Conservation (phyloP, 1,140 invertebrate genomes). For the Cotesia glomerata region DNA sequence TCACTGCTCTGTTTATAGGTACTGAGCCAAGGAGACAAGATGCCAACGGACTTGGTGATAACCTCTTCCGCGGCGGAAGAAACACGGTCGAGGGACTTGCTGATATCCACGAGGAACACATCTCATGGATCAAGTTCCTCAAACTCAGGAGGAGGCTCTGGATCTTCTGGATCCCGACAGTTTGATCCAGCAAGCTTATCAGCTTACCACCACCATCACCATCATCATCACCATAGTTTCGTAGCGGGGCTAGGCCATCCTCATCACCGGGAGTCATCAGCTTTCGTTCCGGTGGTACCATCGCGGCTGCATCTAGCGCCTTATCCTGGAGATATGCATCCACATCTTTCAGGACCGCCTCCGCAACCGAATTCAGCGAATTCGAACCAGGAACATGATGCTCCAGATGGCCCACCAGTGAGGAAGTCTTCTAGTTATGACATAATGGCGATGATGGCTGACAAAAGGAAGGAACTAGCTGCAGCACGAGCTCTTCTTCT, state of each 20-base stretch:
- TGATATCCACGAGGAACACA: constrained; percentile 38
- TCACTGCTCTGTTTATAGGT: constrained; percentile 25
- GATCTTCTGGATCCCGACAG: constrained; percentile 48
- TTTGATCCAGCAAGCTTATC: constrained; percentile 65
- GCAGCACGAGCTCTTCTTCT: constrained; percentile 53
- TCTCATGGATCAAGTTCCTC: constrained; percentile 51
- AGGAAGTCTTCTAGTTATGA: constrained; percentile 72
- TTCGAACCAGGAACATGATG: constrained; percentile 65
- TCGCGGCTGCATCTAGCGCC: constrained; percentile 73
- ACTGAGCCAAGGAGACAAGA: constrained; percentile 34
- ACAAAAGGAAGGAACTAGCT: constrained; percentile 81
- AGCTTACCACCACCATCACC: constrained; percentile 69
- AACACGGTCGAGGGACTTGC: constrained; percentile 38
- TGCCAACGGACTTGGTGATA: constrained; percentile 61
- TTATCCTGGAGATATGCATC: constrained; percentile 72
- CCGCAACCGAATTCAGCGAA: constrained; percentile 61
- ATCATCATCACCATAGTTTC: constrained; percentile 68
- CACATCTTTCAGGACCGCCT: constrained; percentile 45
- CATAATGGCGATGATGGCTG: constrained; percentile 85
- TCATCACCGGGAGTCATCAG: constrained; percentile 77
- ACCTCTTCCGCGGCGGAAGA: constrained; percentile 54
- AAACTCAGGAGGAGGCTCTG: constrained; percentile 63
- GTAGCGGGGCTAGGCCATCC: constrained; percentile 59
- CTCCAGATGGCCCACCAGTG: constrained; percentile 51
- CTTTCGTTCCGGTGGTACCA: constrained; percentile 84